These are phyloP conservation scores for Ceryle rudis DNA, from an alignment of 2,797 vertebrate genomes.

Conservation along the genomic window DNA sequence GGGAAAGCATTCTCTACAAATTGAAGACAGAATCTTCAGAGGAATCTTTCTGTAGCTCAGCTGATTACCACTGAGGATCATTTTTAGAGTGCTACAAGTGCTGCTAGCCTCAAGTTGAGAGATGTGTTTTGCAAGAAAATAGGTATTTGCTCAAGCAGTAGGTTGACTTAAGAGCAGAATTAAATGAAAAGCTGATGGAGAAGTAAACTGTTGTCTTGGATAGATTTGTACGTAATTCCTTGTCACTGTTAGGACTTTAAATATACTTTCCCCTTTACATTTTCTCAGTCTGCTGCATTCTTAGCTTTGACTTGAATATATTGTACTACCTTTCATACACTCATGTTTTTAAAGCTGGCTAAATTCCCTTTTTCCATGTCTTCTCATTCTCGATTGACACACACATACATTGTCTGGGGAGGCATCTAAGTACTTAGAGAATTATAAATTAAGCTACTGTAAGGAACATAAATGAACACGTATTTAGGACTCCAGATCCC, in stretches of 20 bases:
- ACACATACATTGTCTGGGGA: neutral
- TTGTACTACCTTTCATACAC: neutral
- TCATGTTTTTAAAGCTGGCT: neutral
- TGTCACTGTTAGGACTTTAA: neutral
- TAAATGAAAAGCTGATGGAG: neutral
- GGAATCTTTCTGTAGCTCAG: slow-evolving; percentile 30
- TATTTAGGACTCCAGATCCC: neutral
- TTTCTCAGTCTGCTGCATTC: neutral
- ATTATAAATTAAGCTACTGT: neutral
- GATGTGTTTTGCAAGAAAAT: neutral
- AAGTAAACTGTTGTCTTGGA: neutral
- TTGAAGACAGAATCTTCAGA: neutral
- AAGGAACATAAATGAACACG: neutral
- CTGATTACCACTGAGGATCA: neutral
- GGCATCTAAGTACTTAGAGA: slow-evolving; percentile 14
- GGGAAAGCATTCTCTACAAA: neutral
- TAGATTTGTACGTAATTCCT: neutral
- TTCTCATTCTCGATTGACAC: neutral
- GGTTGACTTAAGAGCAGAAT: neutral
- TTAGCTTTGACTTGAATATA: neutral
- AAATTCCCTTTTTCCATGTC: neutral
- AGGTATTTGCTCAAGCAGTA: neutral
- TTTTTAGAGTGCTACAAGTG: neutral
- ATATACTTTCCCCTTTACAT: neutral
- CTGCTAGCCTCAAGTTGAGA: neutral